phyloP scores from a whole-genome alignment of 2,888 invertebrate genomes.

The Congeria kusceri region DNA sequence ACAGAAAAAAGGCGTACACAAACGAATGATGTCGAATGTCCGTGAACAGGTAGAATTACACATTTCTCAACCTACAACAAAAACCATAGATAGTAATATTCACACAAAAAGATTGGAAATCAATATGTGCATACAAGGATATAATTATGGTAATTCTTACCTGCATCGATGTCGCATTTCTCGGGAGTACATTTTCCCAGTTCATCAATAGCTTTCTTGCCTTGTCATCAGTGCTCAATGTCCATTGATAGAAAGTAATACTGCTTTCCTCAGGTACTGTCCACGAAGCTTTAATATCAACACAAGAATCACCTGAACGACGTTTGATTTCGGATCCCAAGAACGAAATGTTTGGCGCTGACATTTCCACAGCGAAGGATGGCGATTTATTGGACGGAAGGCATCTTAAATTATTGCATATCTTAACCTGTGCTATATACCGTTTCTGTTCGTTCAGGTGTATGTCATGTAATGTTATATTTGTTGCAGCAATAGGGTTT shows the following conservation, averaged over 20 bases:
- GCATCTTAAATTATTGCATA: slow-evolving; percentile 12
- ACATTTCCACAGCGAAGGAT: not conserved
- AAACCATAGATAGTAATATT: no score
- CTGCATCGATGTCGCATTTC: no score
- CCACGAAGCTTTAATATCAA: slow-evolving; percentile 10
- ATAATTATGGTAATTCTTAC: no score
- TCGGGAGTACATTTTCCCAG: slow-evolving; percentile 2
- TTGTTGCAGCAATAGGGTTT: no score
- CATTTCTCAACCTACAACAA: slow-evolving; percentile 3
- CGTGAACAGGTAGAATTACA: not conserved
- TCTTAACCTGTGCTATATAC: slow-evolving; percentile 1
- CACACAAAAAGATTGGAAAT: no score
- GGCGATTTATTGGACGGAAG: not conserved
- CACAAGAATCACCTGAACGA: not conserved
- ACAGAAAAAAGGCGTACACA: slow-evolving; percentile 13
- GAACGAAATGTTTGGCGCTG: not conserved
- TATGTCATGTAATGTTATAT: not conserved
- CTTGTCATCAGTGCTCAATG: not conserved
- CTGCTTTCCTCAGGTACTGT: slow-evolving; percentile 7
- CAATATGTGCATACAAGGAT: no score
- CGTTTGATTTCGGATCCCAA: not conserved
- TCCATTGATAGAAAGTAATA: slow-evolving; percentile 32
- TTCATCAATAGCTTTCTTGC: not conserved
- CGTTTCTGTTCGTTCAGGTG: not conserved
- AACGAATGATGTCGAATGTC: not conserved